Evolutionary conservation across 2,113 vertebrate genomes (phyloP).

Genomic region (Anoplopoma fimbria): DNA sequence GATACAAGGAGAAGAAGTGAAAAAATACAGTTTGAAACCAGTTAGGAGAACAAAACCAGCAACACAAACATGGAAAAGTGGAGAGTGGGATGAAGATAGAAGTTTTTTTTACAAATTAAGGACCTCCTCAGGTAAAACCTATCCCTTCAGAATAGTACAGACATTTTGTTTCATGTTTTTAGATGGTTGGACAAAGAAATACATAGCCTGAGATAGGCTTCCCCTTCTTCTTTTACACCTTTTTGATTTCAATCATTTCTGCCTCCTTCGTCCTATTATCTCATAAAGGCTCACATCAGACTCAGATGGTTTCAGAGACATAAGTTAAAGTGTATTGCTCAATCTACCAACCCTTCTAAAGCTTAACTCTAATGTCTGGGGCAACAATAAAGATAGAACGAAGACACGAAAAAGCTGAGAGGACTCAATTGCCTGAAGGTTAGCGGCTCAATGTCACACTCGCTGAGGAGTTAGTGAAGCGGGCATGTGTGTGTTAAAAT

Average conservation of each 20-base stretch:
- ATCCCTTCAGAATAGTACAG: not conserved
- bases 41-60: not conserved
- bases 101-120: not conserved
- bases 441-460: conserved; percentile 39
- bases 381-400: conserved; percentile 63
- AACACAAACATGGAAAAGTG: not conserved
- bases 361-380: conserved; percentile 49
- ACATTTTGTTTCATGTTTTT: not conserved
- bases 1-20: not conserved
- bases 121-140: not conserved
- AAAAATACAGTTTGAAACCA: not conserved
- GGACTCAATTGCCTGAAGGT: conserved; percentile 44
- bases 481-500: conserved; percentile 11
- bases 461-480: conserved; percentile 27
- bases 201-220: not conserved
- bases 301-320: conserved; percentile 47
- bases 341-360: conserved; percentile 59
- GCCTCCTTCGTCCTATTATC: conserved; percentile 10
- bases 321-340: conserved; percentile 69
- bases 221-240: conserved; percentile 1
- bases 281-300: conserved; percentile 47
- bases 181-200: not conserved
- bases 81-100: not conserved
- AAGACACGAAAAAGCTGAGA: conserved; percentile 37
- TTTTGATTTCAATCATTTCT: conserved; percentile 23